Evolutionary conservation across 2,113 vertebrate species (phyloP).

Genomic region (Odobenus rosmarus): DNA sequence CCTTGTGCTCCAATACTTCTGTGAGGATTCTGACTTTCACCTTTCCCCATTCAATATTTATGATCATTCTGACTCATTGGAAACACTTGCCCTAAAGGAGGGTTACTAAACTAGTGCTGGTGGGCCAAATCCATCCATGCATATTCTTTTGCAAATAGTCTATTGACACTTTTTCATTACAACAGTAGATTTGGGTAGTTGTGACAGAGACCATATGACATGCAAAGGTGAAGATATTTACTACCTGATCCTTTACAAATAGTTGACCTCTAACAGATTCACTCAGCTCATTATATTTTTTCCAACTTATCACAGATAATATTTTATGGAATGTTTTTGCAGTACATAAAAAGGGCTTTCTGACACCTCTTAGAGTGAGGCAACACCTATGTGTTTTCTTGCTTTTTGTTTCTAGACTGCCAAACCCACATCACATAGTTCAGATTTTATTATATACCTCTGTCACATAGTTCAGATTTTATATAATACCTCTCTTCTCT

Average conservation of each 20-base stretch:
- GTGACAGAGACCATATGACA: background rate
- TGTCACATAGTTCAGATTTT: background rate
- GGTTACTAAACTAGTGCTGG: background rate
- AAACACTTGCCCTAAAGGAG: background rate
- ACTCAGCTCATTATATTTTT: background rate
- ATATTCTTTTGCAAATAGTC: background rate
- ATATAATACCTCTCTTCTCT: background rate
- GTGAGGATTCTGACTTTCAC: background rate
- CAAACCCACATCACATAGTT: background rate
- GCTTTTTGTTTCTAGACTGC: background rate
- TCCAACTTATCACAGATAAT: background rate
- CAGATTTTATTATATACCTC: background rate
- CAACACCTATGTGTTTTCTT: background rate
- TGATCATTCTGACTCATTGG: background rate
- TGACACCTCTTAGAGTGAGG: background rate
- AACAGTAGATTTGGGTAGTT: background rate
- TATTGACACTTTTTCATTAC: background rate
- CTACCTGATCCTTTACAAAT: background rate
- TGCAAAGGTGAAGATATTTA: background rate
- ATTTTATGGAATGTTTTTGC: background rate
- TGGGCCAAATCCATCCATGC: background rate
- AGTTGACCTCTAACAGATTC: background rate
- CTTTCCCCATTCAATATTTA: background rate
- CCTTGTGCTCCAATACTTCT: background rate
- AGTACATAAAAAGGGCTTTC: background rate